phyloP scores from a whole-genome alignment of 2,888 invertebrate species.

The Cosmorhoe ocellata region DNA sequence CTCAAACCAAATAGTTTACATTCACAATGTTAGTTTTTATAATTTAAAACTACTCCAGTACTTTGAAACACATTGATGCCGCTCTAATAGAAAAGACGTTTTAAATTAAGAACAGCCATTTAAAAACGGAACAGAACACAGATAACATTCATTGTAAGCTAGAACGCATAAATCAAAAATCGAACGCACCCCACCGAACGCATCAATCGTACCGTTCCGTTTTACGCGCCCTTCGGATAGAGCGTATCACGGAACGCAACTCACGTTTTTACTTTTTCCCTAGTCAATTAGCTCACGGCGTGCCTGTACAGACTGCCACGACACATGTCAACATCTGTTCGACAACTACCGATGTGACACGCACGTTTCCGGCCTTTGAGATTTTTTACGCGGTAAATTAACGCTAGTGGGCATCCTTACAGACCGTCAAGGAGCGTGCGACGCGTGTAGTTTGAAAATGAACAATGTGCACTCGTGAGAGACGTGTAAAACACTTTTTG shows the following conservation, averaged over 20 bases:
- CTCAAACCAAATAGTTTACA: not conserved
- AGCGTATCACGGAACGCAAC: slow-evolving; percentile 44
- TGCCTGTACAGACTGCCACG: slow-evolving; percentile 47
- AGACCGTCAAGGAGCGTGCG: slow-evolving; percentile 46
- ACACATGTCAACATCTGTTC: slow-evolving; percentile 81
- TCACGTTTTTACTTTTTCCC: slow-evolving; percentile 62
- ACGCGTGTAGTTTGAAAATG: slow-evolving; percentile 48
- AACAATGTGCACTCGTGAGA: slow-evolving; percentile 26
- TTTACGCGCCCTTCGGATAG: slow-evolving; percentile 39
- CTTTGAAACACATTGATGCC: too few species aligned
- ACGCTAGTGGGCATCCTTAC: slow-evolving; percentile 57
- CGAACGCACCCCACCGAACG: slow-evolving; percentile 40
- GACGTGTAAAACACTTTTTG: slow-evolving; percentile 1
- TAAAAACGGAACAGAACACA: slow-evolving; percentile 23
- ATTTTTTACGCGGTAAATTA: slow-evolving; percentile 68
- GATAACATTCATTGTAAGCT: slow-evolving; percentile 26
- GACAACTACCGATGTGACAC: slow-evolving; percentile 67
- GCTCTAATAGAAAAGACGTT: slow-evolving; percentile 12
- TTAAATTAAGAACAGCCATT: slow-evolving; percentile 13
- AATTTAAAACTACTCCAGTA: not conserved
- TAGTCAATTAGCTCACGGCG: slow-evolving; percentile 70
- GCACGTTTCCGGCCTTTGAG: slow-evolving; percentile 68
- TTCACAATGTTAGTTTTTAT: too few species aligned
- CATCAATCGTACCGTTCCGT: slow-evolving; percentile 48
- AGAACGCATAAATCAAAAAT: slow-evolving; percentile 48